Evolutionary conservation across 2,797 vertebrate genomes (phyloP).

Genomic region (Ibycter americanus): DNA sequence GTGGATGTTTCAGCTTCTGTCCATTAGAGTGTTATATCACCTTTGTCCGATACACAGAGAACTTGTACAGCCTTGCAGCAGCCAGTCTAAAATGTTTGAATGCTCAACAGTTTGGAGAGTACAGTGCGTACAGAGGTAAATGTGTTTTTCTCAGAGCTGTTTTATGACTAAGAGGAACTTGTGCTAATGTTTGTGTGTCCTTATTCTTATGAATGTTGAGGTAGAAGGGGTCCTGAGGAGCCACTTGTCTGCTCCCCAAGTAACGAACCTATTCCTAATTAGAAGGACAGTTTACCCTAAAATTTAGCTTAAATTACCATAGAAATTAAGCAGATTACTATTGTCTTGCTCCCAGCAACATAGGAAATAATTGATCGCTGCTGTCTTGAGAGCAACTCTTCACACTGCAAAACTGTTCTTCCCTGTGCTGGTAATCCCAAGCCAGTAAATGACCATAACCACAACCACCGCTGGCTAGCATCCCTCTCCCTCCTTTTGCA

Average conservation of each 20-base stretch:
- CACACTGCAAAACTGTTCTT: rapidly evolving
- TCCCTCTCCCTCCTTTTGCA: background rate
- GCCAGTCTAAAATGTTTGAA: background rate
- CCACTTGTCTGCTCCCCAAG: background rate
- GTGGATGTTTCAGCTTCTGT: background rate
- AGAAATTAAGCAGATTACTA: background rate
- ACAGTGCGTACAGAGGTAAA: background rate
- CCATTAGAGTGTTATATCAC: background rate
- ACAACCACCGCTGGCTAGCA: background rate
- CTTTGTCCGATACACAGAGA: background rate
- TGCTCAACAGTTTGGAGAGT: background rate
- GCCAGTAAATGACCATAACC: rapidly evolving
- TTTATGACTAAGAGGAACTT: background rate
- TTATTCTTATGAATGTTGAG: background rate
- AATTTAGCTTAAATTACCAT: background rate
- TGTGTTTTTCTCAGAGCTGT: background rate
- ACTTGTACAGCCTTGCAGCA: background rate
- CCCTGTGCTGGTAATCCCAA: background rate
- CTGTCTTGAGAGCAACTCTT: background rate
- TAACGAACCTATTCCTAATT: background rate
- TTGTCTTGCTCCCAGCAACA: background rate
- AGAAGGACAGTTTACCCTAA: background rate
- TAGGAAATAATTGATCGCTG: background rate
- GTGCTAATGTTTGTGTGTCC: background rate
- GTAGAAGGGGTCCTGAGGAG: background rate